Percentiles rank a stretch among this genome's conserved stretches.
Conservation (phyloP, 2,888 invertebrate species). For the Hyposoter dolosus region DNA sequence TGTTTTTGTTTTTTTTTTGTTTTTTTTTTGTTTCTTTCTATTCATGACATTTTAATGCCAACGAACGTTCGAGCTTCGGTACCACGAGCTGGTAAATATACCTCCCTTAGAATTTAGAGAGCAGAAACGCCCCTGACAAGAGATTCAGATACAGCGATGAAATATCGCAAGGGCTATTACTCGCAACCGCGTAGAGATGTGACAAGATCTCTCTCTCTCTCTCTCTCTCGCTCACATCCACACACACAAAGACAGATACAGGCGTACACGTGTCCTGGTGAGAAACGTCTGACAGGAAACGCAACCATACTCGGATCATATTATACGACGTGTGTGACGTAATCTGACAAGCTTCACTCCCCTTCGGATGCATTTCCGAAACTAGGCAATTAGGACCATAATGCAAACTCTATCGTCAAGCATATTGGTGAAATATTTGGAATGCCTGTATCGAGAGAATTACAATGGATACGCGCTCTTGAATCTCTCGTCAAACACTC, state of each 20-base stretch:
- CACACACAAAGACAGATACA: background rate
- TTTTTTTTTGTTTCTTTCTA: conserved; percentile 14
- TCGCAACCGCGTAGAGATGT: conserved; percentile 44
- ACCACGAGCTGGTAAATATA: conserved; percentile 40
- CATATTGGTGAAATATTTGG: conserved; percentile 17
- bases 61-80: background rate
- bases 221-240: background rate
- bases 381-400: conserved; percentile 56
- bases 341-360: conserved; percentile 53
- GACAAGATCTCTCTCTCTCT: conserved; percentile 22
- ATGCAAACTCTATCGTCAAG: conserved; percentile 43
- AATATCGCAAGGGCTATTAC: conserved; percentile 53
- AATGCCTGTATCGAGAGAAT: conserved; percentile 19
- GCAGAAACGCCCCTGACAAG: conserved; percentile 51
- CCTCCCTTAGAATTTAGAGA: conserved; percentile 56
- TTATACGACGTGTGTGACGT: conserved; percentile 35
- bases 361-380: conserved; percentile 37
- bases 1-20: background rate
- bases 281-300: conserved; percentile 14
- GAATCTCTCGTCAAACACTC: conserved; percentile 19
- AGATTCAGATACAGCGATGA: conserved; percentile 56
- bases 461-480: conserved; percentile 22
- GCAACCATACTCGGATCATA: conserved; percentile 31
- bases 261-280: background rate
- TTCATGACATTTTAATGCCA: conserved; percentile 21